Conservation (phyloP, 1,140 invertebrate genomes). For the Glomeris maerens region DNA sequence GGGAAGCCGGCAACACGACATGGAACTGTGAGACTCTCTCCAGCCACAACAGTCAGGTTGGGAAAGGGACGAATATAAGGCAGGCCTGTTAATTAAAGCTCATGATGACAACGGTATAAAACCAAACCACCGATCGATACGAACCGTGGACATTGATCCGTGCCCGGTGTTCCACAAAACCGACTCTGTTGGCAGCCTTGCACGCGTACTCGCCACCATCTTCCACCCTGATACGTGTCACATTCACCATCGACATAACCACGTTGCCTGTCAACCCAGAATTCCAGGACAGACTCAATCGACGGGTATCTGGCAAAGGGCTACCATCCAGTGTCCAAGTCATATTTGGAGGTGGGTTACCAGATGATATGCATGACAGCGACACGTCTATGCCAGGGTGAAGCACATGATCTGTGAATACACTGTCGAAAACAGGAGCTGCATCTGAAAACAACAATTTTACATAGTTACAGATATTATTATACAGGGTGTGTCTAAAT, state of each 20-base stretch:
- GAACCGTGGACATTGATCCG: conserved; percentile 29
- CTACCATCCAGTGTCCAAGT: conserved; percentile 34
- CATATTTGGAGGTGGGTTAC: conserved; percentile 54
- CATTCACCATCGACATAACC: conserved; percentile 48
- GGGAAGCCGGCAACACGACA: conserved; percentile 91
- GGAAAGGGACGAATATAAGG: conserved; percentile 81
- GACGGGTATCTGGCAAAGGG: conserved; percentile 25
- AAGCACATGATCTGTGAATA: conserved; percentile 66
- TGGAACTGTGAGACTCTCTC: conserved; percentile 69
- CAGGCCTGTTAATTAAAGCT: conserved; percentile 37
- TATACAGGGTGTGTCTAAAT: too few relatives aligned
- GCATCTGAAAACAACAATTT: too few relatives aligned
- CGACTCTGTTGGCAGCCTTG: conserved; percentile 30
- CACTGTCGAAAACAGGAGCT: conserved; percentile 62
- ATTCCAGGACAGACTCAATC: not conserved
- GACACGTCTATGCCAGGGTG: conserved; percentile 69
- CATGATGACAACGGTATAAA: conserved; percentile 15
- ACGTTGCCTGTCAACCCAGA: conserved; percentile 56
- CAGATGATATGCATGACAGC: conserved; percentile 67
- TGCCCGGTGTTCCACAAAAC: conserved; percentile 27
- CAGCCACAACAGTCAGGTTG: conserved; percentile 86
- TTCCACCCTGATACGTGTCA: conserved; percentile 58
- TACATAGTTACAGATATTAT: too few relatives aligned
- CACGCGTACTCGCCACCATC: conserved; percentile 81
- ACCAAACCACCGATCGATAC: conserved; percentile 44